phyloP scores from a whole-genome alignment of 2,888 invertebrate genomes.

The Eupithecia insigniata region DNA sequence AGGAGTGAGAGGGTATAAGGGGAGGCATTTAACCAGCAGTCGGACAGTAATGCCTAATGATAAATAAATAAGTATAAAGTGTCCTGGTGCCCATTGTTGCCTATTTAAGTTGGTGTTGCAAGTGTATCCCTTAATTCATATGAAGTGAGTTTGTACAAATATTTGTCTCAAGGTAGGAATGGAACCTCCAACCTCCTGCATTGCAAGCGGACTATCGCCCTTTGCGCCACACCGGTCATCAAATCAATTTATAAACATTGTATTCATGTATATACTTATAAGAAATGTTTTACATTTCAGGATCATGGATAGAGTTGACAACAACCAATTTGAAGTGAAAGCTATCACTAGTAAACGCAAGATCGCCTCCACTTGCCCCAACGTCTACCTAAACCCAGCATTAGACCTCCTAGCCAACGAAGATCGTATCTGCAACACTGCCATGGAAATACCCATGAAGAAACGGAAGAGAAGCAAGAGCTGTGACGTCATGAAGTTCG shows the following conservation, averaged over 20 bases:
- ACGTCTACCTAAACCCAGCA: slow-evolving; percentile 77
- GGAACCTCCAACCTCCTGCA: too few relatives aligned
- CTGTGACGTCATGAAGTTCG: slow-evolving; percentile 70
- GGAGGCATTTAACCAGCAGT: not conserved
- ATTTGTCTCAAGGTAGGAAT: too few relatives aligned
- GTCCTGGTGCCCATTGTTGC: not conserved
- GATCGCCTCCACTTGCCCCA: slow-evolving; percentile 64
- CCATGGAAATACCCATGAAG: slow-evolving; percentile 78
- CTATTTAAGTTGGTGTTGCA: not conserved
- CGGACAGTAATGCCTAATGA: not conserved
- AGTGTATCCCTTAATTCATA: not conserved
- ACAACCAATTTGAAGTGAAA: slow-evolving; percentile 79
- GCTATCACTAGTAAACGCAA: slow-evolving; percentile 73
- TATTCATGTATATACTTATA: not conserved
- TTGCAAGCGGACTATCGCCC: too few relatives aligned
- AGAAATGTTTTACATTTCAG: slow-evolving; percentile 27
- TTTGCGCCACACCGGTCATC: too few relatives aligned
- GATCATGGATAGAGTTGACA: slow-evolving; percentile 70
- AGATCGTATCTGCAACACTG: slow-evolving; percentile 79
- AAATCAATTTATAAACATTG: too few relatives aligned
- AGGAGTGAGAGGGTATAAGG: not conserved
- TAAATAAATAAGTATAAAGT: not conserved
- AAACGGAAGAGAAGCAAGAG: slow-evolving; percentile 73
- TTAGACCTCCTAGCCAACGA: slow-evolving; percentile 77
- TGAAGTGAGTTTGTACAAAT: too few relatives aligned